A percentile compares a stretch with the other conserved stretches of the same genome.
These are phyloP conservation scores for Leuciscus waleckii DNA, from an alignment of 2,797 vertebrate genomes.

Conservation along the genomic window DNA sequence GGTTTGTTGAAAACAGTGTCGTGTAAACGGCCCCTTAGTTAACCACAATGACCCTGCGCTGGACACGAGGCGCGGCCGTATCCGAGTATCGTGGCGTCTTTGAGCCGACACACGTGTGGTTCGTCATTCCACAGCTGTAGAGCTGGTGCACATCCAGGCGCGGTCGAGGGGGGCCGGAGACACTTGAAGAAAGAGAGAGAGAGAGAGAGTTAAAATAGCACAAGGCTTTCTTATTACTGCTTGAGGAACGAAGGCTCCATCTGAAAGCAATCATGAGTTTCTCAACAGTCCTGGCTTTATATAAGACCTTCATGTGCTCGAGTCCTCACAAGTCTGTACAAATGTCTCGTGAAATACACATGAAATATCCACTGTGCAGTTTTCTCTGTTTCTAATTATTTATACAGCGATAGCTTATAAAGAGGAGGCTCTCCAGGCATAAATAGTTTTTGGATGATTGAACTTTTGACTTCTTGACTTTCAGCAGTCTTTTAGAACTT, in stretches of 20 bases:
- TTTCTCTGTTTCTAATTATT: constrained; percentile 9
- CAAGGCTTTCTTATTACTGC: constrained; percentile 25
- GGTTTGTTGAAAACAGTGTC: not conserved
- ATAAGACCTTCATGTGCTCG: constrained; percentile 11
- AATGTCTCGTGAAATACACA: constrained; percentile 9
- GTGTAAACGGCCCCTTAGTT: not conserved
- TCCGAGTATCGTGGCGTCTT: not conserved
- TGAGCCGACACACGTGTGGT: constrained; percentile 20
- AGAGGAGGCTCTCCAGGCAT: not conserved
- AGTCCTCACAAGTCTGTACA: constrained; percentile 13
- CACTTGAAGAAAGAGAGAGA: not conserved
- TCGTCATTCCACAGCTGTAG: constrained; percentile 22
- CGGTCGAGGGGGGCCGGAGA: not conserved
- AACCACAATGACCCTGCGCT: not conserved
- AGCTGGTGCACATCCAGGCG: constrained; percentile 13
- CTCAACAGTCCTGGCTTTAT: constrained; percentile 25
- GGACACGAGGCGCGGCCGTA: not conserved
- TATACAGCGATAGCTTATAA: constrained; percentile 1
- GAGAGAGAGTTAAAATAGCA: constrained; percentile 12
- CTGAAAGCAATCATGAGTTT: constrained; percentile 49
- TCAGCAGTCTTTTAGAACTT: not conserved
- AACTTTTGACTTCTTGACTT: not conserved
- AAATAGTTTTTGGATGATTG: not conserved
- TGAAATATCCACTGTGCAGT: not conserved
- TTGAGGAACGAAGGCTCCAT: constrained; percentile 18